Percentiles rank a stretch among this genome's conserved stretches.
Conservation (phyloP, 2,888 invertebrate species). For the Periphyllus acericola region DNA sequence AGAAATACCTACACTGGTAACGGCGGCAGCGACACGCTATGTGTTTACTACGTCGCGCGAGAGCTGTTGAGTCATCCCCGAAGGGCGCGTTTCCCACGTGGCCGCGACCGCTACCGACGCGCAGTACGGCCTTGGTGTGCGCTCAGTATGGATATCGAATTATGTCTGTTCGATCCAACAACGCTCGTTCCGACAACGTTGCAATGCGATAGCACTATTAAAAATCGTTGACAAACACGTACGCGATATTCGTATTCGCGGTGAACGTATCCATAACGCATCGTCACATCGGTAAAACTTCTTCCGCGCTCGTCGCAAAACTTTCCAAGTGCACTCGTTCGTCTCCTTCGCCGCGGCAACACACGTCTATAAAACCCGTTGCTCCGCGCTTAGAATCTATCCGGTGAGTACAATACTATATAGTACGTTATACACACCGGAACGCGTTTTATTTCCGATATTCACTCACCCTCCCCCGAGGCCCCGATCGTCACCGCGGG, state of each 20-base stretch:
- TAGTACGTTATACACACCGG: neutral
- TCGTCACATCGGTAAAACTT: too few species aligned
- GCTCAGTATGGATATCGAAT: neutral
- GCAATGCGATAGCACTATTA: too few species aligned
- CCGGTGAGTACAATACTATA: neutral
- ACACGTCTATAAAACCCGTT: too few species aligned
- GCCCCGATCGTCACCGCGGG: neutral
- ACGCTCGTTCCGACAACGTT: too few species aligned
- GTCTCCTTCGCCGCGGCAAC: too few species aligned
- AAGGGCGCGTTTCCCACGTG: constrained; percentile 61
- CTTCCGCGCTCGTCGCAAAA: too few species aligned
- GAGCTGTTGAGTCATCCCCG: constrained; percentile 45
- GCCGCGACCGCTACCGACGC: constrained; percentile 17
- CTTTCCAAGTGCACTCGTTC: too few species aligned
- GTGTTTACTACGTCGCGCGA: neutral
- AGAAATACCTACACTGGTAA: constrained; percentile 45
- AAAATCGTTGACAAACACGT: too few species aligned
- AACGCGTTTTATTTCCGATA: neutral
- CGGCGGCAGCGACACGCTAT: neutral
- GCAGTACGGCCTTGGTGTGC: neutral
- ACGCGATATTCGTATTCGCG: too few species aligned
- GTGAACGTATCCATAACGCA: too few species aligned
- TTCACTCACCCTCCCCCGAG: neutral
- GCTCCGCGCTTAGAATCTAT: too few species aligned
- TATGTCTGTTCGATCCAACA: neutral